Evolutionary conservation across 2,888 invertebrate genomes (phyloP).

Genomic region (Xanthia icteritia): DNA sequence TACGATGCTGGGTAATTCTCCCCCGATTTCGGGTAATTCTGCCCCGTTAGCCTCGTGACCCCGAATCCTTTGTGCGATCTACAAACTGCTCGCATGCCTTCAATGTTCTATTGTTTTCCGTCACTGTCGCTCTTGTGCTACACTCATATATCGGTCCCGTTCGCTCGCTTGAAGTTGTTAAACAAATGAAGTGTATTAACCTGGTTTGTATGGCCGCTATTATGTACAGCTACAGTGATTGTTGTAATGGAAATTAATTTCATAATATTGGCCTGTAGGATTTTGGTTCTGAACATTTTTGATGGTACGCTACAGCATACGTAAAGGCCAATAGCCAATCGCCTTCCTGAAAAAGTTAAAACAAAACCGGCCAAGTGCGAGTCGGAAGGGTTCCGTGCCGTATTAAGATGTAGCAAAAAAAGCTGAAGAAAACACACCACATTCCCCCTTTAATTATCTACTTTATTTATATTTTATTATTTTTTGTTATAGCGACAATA

Average conservation of each 20-base stretch:
- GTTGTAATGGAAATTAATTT: conserved; percentile 19
- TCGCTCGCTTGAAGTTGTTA: conserved; percentile 71
- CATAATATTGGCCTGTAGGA: neutral
- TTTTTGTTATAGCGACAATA: too few relatives aligned
- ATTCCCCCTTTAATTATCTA: too few relatives aligned
- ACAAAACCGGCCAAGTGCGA: too few relatives aligned
- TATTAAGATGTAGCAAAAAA: too few relatives aligned
- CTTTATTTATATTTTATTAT: too few relatives aligned
- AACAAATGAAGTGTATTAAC: conserved; percentile 70
- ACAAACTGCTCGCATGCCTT: conserved; percentile 81
- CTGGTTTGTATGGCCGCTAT: conserved; percentile 37
- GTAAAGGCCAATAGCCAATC: neutral
- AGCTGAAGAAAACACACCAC: too few relatives aligned
- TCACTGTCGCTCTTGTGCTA: conserved; percentile 66
- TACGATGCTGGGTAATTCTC: conserved; percentile 47
- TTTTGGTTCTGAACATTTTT: neutral
- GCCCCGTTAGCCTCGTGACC: conserved; percentile 72
- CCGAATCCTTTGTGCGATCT: conserved; percentile 83
- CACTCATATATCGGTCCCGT: conserved; percentile 61
- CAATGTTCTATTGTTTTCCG: conserved; percentile 76
- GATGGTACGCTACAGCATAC: neutral
- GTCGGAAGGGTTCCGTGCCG: too few relatives aligned
- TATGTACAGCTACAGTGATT: conserved; percentile 21
- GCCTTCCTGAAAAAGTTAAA: neutral
- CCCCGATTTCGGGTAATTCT: conserved; percentile 72